Evolutionary conservation across 2,888 invertebrate genomes (phyloP), one percentile per base, ranked within the genome.

Genomic region (Pteria penguin): DNA sequence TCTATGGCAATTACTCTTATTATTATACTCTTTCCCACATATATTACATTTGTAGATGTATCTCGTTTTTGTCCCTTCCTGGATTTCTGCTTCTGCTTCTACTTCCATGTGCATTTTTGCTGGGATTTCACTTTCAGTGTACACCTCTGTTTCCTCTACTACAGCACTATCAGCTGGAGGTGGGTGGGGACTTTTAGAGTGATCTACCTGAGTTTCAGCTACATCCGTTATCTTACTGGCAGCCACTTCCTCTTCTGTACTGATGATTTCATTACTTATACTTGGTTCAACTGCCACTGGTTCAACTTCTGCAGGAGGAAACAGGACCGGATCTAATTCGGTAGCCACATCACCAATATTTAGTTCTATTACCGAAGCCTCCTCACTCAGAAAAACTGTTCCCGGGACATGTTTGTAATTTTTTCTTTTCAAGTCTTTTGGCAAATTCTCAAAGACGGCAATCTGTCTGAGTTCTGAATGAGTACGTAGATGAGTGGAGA

Each of bases 41-140:
- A 77, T 63, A 63, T 77, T 77, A 77, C 76, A 77, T 52, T 77
- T 77, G 63, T 77, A 77, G 18, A 77, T 77, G 11, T 62, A 77
- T 31, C 72, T 72, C 0, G 76, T 77, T 22, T 77, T 72, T 18
- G 68, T 72, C 24, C 63, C 69, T 18, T 75, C 75, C 26, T 77
- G 76, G 11, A 77, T 60, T 63, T 77, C 76, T 31, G 76, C 72
- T 31, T 77, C 76, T 18, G 76, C 76, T n/a, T 77, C 76, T 2
- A 77, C 70, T 31, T 77, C 76, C 72, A 77, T 75, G 8, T 72
- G 72, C 5, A 73, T 72, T 22, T 70, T 77, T 36, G 24, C 52
- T 32, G 58, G 60, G 24, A 4, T 57, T 18, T 55, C 55, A 32
- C 57, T 67, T 62, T 55, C 55, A 62, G 71, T 71, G 57, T 72